Evolutionary conservation across 2,113 vertebrate species (phyloP).

Genomic region (Oreochromis spilurus): DNA sequence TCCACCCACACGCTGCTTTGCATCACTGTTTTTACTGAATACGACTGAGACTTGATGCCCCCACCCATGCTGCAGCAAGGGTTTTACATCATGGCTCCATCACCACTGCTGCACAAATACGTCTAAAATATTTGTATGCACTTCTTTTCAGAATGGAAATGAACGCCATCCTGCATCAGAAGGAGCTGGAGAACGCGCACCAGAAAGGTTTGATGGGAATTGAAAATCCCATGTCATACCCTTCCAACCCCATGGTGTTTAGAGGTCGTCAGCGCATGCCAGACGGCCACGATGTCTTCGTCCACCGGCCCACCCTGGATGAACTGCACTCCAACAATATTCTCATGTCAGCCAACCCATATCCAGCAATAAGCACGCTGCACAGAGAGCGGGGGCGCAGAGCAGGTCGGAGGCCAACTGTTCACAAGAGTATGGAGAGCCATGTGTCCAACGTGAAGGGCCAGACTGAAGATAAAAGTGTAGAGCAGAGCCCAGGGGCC

Average conservation of each 20-base stretch:
- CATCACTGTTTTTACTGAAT: neutral
- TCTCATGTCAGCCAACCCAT: constrained; percentile 79
- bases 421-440: constrained; percentile 76
- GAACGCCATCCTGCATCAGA: constrained; percentile 90
- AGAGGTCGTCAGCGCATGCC: constrained; percentile 79
- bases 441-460: constrained; percentile 64
- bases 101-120: neutral
- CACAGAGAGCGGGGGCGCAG: constrained; percentile 82
- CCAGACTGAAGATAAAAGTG: constrained; percentile 76
- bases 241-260: constrained; percentile 76
- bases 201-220: constrained; percentile 81
- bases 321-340: constrained; percentile 81
- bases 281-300: constrained; percentile 80
- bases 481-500: constrained; percentile 62
- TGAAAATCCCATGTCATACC: constrained; percentile 79
- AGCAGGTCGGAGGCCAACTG: constrained; percentile 73
- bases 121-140: neutral
- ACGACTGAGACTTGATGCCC: neutral
- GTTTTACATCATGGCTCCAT: neutral
- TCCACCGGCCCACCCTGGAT: constrained; percentile 78
- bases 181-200: constrained; percentile 87
- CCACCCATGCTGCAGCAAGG: neutral
- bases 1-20: neutral
- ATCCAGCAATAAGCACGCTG: constrained; percentile 77
- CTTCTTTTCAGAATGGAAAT: constrained; percentile 82